Conservation (phyloP, 2,113 vertebrate species). For the Gulo gulo region DNA sequence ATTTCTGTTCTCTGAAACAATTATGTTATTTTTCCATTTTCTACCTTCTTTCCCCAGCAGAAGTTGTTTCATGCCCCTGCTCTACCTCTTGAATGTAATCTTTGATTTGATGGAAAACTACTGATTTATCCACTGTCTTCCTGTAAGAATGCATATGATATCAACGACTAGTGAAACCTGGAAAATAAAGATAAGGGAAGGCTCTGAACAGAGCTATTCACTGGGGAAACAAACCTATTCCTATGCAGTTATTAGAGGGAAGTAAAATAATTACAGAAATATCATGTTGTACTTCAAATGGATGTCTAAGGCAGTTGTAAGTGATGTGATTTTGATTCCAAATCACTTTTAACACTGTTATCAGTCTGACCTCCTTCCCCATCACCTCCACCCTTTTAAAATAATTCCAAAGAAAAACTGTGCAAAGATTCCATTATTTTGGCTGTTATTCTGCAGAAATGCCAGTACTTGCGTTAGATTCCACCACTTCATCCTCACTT, state of each 20-base stretch:
- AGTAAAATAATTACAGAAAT: constrained; percentile 59
- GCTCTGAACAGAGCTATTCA: constrained; percentile 71
- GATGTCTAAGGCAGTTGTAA: constrained; percentile 51
- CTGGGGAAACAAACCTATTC: constrained; percentile 76
- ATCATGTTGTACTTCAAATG: constrained; percentile 56
- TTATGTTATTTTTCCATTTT: constrained; percentile 26
- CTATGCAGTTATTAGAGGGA: constrained; percentile 62
- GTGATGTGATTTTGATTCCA: constrained; percentile 30
- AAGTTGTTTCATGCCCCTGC: constrained; percentile 37
- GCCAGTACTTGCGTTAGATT: neutral
- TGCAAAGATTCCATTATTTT: constrained; percentile 39
- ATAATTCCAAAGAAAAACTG: constrained; percentile 48
- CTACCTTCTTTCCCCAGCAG: constrained; percentile 17
- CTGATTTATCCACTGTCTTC: constrained; percentile 71
- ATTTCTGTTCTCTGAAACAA: constrained; percentile 53
- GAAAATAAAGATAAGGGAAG: constrained; percentile 85
- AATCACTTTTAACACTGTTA: constrained; percentile 62
- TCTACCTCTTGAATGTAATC: constrained; percentile 52
- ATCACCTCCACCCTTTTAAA: constrained; percentile 44
- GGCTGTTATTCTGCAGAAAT: constrained; percentile 41
- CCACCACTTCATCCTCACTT: neutral
- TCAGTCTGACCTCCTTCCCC: constrained; percentile 57
- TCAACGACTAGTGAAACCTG: constrained; percentile 79
- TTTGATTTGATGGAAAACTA: constrained; percentile 69
- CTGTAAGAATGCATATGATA: constrained; percentile 73